These are phyloP conservation scores for Synaphobranchus kaupii DNA, from an alignment of 2,797 vertebrate species.

Conservation along the genomic window DNA sequence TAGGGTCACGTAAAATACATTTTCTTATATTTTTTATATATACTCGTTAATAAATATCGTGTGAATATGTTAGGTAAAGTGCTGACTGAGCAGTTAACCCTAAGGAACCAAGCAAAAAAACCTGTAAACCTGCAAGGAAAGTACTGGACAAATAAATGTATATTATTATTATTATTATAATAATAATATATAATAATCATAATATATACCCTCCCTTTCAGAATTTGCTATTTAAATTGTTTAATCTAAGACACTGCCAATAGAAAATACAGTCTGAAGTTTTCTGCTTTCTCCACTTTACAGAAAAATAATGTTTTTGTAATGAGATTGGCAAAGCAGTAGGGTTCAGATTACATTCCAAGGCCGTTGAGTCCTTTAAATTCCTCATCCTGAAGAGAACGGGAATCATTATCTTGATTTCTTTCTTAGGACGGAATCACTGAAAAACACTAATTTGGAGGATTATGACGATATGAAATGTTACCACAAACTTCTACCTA, in stretches of 20 bases:
- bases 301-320: constrained; percentile 11
- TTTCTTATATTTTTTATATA: too few relatives aligned
- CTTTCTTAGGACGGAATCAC: background rate
- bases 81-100: too few relatives aligned
- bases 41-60: too few relatives aligned
- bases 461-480: background rate
- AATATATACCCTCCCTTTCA: background rate
- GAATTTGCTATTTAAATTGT: background rate
- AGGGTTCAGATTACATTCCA: background rate
- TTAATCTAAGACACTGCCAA: background rate
- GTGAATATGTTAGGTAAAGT: too few relatives aligned
- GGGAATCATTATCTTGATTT: background rate
- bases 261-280: background rate
- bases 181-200: background rate
- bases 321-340: constrained; percentile 6
- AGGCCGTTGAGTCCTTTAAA: background rate
- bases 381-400: background rate
- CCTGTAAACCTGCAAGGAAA: too few relatives aligned
- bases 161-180: background rate
- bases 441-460: background rate
- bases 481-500: background rate
- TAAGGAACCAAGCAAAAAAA: too few relatives aligned
- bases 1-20: background rate
- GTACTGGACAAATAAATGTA: too few relatives aligned
- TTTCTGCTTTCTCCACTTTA: constrained; percentile 2